phyloP scores from a whole-genome alignment of 30 jellyfish, hydroid and myxozoan species.

The Chrysaora quinquecirrha region DNA sequence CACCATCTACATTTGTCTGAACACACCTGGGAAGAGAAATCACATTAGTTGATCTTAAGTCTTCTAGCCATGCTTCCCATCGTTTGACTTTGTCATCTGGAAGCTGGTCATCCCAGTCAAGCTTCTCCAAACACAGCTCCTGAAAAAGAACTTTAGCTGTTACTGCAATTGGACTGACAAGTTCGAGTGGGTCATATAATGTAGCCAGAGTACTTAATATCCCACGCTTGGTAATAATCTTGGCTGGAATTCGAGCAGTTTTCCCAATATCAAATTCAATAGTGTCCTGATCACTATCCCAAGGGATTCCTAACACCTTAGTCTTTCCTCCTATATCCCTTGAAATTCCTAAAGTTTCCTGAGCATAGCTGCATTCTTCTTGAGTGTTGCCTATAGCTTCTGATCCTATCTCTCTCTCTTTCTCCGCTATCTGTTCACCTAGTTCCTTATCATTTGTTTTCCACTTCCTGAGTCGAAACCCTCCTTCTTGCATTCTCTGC shows the following conservation, averaged over 20 bases:
- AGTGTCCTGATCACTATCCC: constrained; percentile 56
- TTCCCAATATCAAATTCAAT: constrained; percentile 37
- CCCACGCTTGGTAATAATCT: constrained; percentile 38
- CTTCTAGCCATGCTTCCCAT: constrained; percentile 57
- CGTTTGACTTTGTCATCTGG: constrained; percentile 22
- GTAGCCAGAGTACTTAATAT: constrained; percentile 47
- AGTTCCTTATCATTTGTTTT: constrained; percentile 37
- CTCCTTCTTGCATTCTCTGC: constrained; percentile 26
- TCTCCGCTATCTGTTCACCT: constrained; percentile 21
- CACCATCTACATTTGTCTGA: constrained; percentile 37
- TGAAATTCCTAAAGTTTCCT: constrained; percentile 55
- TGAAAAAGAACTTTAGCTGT: constrained; percentile 51
- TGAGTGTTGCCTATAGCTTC: not conserved
- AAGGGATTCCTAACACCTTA: constrained; percentile 58
- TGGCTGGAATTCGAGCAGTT: not conserved
- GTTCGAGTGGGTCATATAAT: constrained; percentile 50
- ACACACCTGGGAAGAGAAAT: constrained; percentile 26
- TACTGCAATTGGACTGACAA: constrained; percentile 56
- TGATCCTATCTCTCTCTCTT: constrained; percentile 20
- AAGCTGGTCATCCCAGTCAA: constrained; percentile 36
- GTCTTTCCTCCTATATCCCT: constrained; percentile 49
- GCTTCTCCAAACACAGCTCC: constrained; percentile 50
- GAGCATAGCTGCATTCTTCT: constrained; percentile 30
- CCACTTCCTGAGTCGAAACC: constrained; percentile 22
- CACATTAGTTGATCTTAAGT: constrained; percentile 1